Evolutionary conservation across 1,140 invertebrate species (phyloP), one percentile per base, ranked within the genome.

Genomic region (Drosophila sechellia): DNA sequence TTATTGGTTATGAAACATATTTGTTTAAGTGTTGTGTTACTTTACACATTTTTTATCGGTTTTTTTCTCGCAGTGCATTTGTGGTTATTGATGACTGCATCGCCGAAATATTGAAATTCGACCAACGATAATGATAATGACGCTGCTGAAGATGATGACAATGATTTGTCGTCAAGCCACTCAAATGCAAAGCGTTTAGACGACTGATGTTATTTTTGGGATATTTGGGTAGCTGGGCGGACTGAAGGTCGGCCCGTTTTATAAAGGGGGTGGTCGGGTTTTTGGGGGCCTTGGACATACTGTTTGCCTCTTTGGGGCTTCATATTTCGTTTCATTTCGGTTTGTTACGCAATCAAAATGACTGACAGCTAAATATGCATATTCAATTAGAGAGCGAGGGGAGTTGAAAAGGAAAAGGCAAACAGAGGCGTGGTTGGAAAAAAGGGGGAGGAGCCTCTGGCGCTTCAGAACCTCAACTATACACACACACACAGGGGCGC

Each of bases 331-430:
- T 70, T 70, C 37, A 70, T 57, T 70, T 70, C 43, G 52, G 64
- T 57, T 70, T 69, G 68, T 70, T 70, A 70, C 64, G 64, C 68
- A 70, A 70, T 64, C 45, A 42, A 74, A 74, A 74, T 74, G 70
- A 56, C 71, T 74, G 71, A 74, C 71, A 74, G 58, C 71, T 64
- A 74, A 74, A 74, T 74, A 74, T 74, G 71, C 71, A 74, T 74
- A 74, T 74, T 74, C 70, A 74, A 74, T 74, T 74, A 74, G 70
- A 64, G 71, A 22, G 48, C 48, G 40, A 46, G 40, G 27, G 27
- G 27, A 73, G 70, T 61, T 49, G 58, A 64, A 64, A 63, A 53
- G 50, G 31, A 49, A 73, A 61, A 63, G 69, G 68, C 66, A 48
- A 68, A 37, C 65, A 68, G 37, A 48, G 22, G 22, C 31, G 22